These are phyloP conservation scores for Ceryle rudis DNA, from an alignment of 2,797 vertebrate species.

Conservation along the genomic window DNA sequence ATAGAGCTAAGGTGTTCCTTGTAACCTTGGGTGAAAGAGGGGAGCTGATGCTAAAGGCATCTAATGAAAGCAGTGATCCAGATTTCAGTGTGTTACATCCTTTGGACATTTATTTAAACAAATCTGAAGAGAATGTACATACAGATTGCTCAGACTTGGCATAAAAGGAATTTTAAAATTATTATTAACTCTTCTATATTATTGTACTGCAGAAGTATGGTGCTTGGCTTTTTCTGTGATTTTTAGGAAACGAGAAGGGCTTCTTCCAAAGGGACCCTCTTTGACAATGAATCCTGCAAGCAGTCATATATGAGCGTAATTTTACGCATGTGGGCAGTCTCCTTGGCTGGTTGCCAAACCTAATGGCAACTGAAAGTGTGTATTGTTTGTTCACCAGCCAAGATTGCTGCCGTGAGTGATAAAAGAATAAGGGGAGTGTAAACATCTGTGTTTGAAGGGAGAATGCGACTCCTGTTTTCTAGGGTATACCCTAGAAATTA, in stretches of 20 bases:
- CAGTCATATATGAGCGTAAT: background rate
- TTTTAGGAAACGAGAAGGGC: background rate
- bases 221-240: background rate
- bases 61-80: background rate
- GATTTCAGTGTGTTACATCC: background rate
- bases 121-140: background rate
- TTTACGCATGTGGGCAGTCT: background rate
- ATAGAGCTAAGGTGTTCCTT: background rate
- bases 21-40: accelerated
- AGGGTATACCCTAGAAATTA: background rate
- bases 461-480: background rate
- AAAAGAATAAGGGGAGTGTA: slow-evolving; percentile 27
- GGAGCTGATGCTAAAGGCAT: background rate
- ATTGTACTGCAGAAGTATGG: background rate
- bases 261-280: background rate
- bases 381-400: slow-evolving; percentile 56
- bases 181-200: background rate
- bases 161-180: background rate
- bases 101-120: background rate
- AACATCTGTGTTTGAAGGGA: slow-evolving; percentile 53
- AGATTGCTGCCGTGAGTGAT: slow-evolving; percentile 55
- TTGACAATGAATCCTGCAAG: background rate
- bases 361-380: slow-evolving; percentile 46
- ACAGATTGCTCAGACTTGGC: background rate
- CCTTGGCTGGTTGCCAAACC: background rate